Base-by-base conservation (phyloP, 2,113 vertebrate genomes). In the Pungitius pungitius region DNA sequence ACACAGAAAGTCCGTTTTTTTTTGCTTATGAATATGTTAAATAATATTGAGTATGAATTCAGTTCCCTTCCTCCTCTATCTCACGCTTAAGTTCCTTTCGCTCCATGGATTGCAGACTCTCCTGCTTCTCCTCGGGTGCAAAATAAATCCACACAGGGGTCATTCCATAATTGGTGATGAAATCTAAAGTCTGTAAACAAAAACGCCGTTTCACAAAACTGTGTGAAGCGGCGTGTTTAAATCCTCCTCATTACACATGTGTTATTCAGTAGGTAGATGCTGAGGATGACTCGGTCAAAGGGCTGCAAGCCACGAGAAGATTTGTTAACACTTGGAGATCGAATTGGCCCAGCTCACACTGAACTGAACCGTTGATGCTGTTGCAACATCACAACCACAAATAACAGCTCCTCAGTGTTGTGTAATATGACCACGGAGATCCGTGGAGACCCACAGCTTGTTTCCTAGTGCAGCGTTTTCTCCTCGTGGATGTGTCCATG, bases 21-120 rank as follows among this genome's bases (percentile, higher is more conserved):
- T 75, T 79, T 56, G 26, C 58, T 85, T 64, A 82, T 87, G 77
- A 87, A 89, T 83, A 71, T 75, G 49, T 75, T 75, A 59, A 82
- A 77, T 59, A 33, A 67, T 75, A 60, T 58, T 54, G n/a, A 64
- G 60, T 39, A 86, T 82, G 52, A 52, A 77, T 45, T 52, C n/a
- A 42, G 8, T 1, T 30, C 20, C 35, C 24, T 22, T 22, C 18
- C 27, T 65, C 18, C 39, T 39, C 55, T 22, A 33, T 65, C 47
- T 68, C 56, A 13, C 40, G 30, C 22, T 72, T 30, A 35, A 57
- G 58, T 71, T 26, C 14, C 18, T 45, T 56, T 15, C 9, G 20
- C 15, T 45, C 45, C n/a, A 62, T 35, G 63, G 57, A 60, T 72
- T 18, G 24, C n/a, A 35, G 33, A 58, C 11, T 40, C 15, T 40